A percentile compares a stretch with the other conserved stretches of the same genome.
Conservation (phyloP, 2,797 vertebrate species). For the Sebastiscus albofasciatus region DNA sequence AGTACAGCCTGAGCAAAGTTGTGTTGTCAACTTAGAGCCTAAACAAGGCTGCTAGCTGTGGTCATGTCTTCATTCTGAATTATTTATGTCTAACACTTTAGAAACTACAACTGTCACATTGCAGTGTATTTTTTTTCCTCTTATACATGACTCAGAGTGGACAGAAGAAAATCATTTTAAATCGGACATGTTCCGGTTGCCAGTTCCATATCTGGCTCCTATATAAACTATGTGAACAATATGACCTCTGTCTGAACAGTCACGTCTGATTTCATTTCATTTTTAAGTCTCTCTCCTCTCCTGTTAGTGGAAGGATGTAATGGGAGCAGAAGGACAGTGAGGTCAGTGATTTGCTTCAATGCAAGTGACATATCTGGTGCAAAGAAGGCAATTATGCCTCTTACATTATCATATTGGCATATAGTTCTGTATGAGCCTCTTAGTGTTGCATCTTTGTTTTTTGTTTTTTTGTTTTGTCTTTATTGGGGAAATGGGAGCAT, state of each 20-base stretch:
- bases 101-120: neutral
- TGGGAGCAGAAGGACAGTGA: neutral
- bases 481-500: neutral
- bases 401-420: neutral
- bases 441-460: neutral
- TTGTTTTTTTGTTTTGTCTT: neutral
- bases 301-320: neutral
- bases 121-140: neutral
- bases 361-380: constrained; percentile 2
- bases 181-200: neutral
- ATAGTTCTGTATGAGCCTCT: neutral
- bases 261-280: neutral
- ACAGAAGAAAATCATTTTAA: neutral
- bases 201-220: neutral
- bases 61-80: neutral
- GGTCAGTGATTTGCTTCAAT: neutral
- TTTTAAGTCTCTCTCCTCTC: neutral
- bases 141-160: neutral
- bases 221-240: neutral
- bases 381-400: neutral
- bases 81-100: neutral
- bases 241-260: neutral
- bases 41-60: neutral
- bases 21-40: neutral
- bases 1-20: neutral